Evolutionary conservation across 2,797 vertebrate genomes (phyloP), one percentile per base, ranked within the genome.

Genomic region (Leuciscus waleckii): DNA sequence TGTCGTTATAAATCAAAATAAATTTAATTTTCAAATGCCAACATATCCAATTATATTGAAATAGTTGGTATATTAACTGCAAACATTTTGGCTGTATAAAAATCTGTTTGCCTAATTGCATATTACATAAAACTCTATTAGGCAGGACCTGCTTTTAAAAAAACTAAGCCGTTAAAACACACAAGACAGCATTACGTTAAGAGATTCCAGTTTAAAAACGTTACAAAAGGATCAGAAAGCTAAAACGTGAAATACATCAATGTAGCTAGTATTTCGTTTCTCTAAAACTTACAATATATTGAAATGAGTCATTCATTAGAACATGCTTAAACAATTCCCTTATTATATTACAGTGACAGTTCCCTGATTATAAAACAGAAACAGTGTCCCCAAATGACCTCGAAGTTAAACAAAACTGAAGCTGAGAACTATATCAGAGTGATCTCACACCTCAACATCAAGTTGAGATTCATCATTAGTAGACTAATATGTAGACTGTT

Each of bases 381-480:
- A 77, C 61, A 43, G 11, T 43, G 46, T n/a, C 73, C 63, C n/a
- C 49, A 77, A 41, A 68, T 77, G 73, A 77, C 82, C 46, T 56
- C 7, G 2, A 73, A 69, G 80, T 69, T 67, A 80, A 68, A 63
- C 63, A 17, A 85, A 76, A 74, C 49, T 68, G 58, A 51, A 69
- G 80, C 56, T 54, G 68, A 63, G 14, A 83, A 83, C 69, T 39
- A 11, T 70, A 83, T 77, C 67, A 76, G 61, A 75, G 82, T 83
- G 73, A 83, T 54, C 61, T 83, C 61, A 83, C 61, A 68, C 73
- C 46, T 77, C 46, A 77, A 83, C 73, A 79, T 79, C 51, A 84
- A 61, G 67, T 79, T 46, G 67, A 84, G 75, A 79, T 83, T 85
- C 73, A 81, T 63, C 43, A 87, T 84, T 32, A 73, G 86, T 73